Evolutionary conservation across 2,888 invertebrate genomes (phyloP).

Genomic region (Lasioglossum pauxillum): DNA sequence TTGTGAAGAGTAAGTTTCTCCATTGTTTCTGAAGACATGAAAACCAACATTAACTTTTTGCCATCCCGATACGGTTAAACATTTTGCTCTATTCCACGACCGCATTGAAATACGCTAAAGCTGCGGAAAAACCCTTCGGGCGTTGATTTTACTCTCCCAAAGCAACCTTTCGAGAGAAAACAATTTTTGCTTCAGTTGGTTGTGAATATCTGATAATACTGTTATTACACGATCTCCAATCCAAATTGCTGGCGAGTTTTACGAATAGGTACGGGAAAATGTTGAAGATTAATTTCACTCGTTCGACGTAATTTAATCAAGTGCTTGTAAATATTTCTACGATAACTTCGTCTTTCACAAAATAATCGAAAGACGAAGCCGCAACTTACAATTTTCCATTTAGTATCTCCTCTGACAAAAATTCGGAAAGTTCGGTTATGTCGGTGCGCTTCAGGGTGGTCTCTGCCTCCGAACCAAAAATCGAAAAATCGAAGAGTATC

Average conservation of each 20-base stretch:
- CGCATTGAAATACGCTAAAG: not conserved
- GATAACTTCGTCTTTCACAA: not conserved
- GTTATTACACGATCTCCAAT: not conserved
- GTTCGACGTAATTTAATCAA: not conserved
- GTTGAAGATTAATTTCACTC: not conserved
- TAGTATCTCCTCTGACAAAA: not conserved
- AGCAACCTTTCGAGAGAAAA: not conserved
- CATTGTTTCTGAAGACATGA: not conserved
- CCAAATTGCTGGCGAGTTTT: not conserved
- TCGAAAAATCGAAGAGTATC: not conserved
- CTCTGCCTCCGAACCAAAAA: not conserved
- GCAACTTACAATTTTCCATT: not conserved
- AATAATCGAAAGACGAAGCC: not conserved
- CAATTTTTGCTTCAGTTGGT: not conserved
- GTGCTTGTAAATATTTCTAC: not conserved
- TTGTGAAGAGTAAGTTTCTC: not conserved
- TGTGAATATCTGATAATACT: not conserved
- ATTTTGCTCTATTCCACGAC: not conserved
- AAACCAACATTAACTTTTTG: not conserved
- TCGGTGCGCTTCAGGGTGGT: not conserved
- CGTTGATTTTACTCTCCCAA: not conserved
- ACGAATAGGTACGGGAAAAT: not conserved
- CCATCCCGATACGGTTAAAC: not conserved
- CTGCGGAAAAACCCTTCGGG: not conserved
- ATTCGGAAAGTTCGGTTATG: not conserved